phyloP scores from a whole-genome alignment of 92 coral and sea anemone genomes.

The Montipora capitata region DNA sequence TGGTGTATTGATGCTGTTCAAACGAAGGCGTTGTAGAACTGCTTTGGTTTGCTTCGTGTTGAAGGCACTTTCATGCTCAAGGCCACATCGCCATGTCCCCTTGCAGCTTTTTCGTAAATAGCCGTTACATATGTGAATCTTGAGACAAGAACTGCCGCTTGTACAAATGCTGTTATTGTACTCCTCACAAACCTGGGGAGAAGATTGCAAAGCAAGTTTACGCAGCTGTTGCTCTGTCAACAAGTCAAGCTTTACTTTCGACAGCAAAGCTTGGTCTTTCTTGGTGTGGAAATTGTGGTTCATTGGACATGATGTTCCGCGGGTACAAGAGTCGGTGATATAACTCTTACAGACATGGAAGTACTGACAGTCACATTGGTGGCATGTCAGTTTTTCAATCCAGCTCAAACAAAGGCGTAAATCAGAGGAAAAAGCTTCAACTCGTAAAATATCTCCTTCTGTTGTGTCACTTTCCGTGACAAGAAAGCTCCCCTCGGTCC shows the following conservation, averaged over 20 bases:
- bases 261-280: conserved; percentile 35
- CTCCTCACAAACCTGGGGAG: conserved; percentile 72
- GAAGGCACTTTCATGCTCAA: conserved; percentile 74
- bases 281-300: conserved; percentile 40
- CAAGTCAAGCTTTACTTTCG: conserved; percentile 40
- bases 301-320: conserved; percentile 51
- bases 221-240: conserved; percentile 73
- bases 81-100: conserved; percentile 49
- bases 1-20: not conserved
- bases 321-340: conserved; percentile 45
- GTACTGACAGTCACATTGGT: conserved; percentile 23
- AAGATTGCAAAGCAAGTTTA: conserved; percentile 38
- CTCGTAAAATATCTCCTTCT: conserved; percentile 20
- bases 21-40: conserved; percentile 30
- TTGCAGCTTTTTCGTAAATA: conserved; percentile 62
- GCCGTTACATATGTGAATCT: conserved; percentile 81
- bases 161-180: conserved; percentile 73
- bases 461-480: conserved; percentile 36
- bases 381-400: conserved; percentile 27
- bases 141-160: conserved; percentile 42
- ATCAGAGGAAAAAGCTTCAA: conserved; percentile 54
- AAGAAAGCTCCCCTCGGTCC: conserved; percentile 41
- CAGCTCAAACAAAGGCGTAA: conserved; percentile 55
- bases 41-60: conserved; percentile 47
- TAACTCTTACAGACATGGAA: conserved; percentile 61